Percentiles rank a stretch among this genome's conserved stretches.
Conservation (phyloP, 2,113 vertebrate species). For the Azemiops feae region DNA sequence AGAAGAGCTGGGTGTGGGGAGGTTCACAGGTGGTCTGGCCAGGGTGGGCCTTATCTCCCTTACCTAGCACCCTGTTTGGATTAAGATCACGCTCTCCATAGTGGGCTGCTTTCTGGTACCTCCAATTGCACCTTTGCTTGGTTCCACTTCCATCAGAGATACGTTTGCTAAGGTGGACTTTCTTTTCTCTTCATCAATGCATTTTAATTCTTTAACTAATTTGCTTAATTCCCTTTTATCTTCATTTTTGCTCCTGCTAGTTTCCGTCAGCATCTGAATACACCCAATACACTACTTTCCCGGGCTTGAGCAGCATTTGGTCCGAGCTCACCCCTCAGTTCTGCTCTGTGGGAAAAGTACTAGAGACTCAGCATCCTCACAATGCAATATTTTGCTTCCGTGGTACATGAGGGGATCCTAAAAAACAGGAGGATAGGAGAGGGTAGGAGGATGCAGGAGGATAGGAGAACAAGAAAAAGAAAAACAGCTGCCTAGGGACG, state of each 20-base stretch:
- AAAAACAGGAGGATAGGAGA: too few relatives aligned
- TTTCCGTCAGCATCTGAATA: background rate
- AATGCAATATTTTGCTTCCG: background rate
- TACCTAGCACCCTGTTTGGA: background rate
- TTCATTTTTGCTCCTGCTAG: background rate
- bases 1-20: background rate
- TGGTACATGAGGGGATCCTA: background rate
- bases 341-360: background rate
- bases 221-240: background rate
- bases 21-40: background rate
- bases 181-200: background rate
- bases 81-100: rapidly evolving
- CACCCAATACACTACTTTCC: background rate
- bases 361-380: background rate
- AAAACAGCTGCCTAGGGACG: background rate
- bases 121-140: background rate
- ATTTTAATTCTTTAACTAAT: background rate
- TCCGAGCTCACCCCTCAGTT: background rate
- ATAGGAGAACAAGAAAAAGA: background rate
- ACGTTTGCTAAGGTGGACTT: background rate
- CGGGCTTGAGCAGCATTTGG: background rate
- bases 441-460: too few relatives aligned
- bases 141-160: background rate
- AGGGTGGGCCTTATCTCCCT: background rate
- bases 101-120: background rate